Conservation (phyloP, 2,113 vertebrate species). For the Catharus minimus region DNA sequence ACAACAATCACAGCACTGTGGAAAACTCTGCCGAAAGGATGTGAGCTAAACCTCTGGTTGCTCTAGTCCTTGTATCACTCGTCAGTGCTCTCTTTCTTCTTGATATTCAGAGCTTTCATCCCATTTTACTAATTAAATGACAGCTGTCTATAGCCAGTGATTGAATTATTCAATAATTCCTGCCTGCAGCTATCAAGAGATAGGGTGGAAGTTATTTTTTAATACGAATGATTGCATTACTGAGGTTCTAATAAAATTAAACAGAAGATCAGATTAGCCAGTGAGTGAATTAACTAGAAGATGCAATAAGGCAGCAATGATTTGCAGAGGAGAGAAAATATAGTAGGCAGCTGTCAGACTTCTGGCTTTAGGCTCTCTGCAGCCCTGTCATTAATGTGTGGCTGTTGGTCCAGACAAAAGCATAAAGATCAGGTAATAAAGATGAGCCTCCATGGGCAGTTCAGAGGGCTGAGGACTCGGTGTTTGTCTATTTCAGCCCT, state of each 20-base stretch:
- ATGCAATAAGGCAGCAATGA: conserved; percentile 33
- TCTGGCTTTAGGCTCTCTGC: conserved; percentile 22
- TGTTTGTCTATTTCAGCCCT: conserved; percentile 75
- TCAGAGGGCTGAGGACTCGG: not conserved
- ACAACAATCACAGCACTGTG: not conserved
- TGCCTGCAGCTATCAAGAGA: conserved; percentile 52
- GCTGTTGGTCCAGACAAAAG: not conserved
- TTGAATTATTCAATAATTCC: conserved; percentile 63
- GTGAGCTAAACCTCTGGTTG: not conserved
- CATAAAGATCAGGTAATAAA: not conserved
- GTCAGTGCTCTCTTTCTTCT: not conserved
- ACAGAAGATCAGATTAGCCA: conserved; percentile 48
- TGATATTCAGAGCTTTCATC: conserved; percentile 31
- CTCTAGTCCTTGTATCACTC: not conserved
- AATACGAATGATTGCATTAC: conserved; percentile 52
- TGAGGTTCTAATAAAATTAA: conserved; percentile 64
- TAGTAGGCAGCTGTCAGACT: conserved; percentile 40
- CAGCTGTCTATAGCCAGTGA: conserved; percentile 44
- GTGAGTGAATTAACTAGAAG: conserved; percentile 64
- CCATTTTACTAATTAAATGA: conserved; percentile 55
- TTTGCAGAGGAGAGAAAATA: conserved; percentile 27
- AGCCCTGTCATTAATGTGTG: not conserved
- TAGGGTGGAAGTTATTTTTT: conserved; percentile 62
- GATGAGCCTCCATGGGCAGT: not conserved
- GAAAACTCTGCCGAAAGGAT: not conserved